Percentiles rank a stretch among this genome's conserved stretches.
These are phyloP conservation scores for Oceanites oceanicus DNA, from an alignment of 2,113 vertebrate genomes.

Conservation along the genomic window DNA sequence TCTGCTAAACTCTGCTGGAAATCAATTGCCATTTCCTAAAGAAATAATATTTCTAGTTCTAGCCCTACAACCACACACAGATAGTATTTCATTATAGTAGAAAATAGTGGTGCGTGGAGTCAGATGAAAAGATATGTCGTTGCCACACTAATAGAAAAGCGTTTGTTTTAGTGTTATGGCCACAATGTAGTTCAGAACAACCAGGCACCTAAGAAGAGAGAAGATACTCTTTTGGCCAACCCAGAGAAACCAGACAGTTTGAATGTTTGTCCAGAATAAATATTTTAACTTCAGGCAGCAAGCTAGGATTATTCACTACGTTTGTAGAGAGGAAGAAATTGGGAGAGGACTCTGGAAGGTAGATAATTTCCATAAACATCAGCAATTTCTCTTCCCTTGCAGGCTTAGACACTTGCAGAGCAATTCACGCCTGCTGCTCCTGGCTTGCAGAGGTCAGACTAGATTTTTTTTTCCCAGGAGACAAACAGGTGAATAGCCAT, in stretches of 20 bases:
- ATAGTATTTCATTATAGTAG: background rate
- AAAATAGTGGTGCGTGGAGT: background rate
- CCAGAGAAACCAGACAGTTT: background rate
- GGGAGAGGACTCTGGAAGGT: background rate
- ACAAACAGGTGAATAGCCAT: background rate
- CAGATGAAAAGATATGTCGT: background rate
- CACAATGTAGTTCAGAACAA: background rate
- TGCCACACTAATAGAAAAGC: background rate
- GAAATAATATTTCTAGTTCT: background rate
- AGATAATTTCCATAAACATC: background rate
- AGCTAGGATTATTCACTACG: background rate
- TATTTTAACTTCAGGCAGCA: background rate
- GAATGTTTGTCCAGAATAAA: background rate
- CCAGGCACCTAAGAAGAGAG: background rate
- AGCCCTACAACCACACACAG: background rate
- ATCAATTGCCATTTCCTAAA: background rate
- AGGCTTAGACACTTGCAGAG: background rate
- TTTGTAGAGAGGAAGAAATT: background rate
- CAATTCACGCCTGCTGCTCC: background rate
- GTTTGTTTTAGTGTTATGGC: background rate
- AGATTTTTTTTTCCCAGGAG: background rate
- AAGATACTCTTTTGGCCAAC: background rate
- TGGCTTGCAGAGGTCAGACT: background rate
- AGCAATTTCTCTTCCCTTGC: background rate
- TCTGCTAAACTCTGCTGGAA: background rate